These are phyloP conservation scores for Pectinophora gossypiella DNA, from an alignment of 1,140 invertebrate genomes.

Conservation along the genomic window DNA sequence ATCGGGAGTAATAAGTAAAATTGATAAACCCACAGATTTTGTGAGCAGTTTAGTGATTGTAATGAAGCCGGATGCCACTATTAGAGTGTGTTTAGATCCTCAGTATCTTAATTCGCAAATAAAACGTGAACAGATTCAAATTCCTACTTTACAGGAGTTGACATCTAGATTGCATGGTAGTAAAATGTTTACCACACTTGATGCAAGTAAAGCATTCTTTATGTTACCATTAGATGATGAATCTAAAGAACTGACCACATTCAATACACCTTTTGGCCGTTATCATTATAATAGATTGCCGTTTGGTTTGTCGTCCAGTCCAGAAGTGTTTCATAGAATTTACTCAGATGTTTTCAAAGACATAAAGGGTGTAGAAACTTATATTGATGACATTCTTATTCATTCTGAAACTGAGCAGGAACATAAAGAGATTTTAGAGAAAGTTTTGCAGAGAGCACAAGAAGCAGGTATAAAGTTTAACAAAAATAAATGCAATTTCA, in stretches of 20 bases:
- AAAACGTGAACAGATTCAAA: conserved; percentile 31
- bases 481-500: conserved; percentile 31
- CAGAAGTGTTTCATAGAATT: conserved; percentile 41
- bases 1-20: conserved; percentile 18
- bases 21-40: no score
- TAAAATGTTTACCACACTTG: conserved; percentile 20
- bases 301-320: conserved; percentile 35
- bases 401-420: conserved; percentile 26
- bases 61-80: conserved; percentile 33
- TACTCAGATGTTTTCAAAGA: conserved; percentile 29
- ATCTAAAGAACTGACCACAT: conserved; percentile 15
- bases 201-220: conserved; percentile 28
- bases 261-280: conserved; percentile 32
- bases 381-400: conserved; percentile 56
- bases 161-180: conserved; percentile 13
- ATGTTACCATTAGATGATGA: conserved; percentile 19
- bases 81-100: conserved; percentile 63
- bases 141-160: conserved; percentile 39
- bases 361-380: no score
- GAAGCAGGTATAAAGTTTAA: conserved; percentile 43
- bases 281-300: conserved; percentile 41
- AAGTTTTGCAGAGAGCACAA: conserved; percentile 35
- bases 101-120: conserved; percentile 56
- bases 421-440: conserved; percentile 40
- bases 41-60: conserved; percentile 50